Percentiles rank a stretch among this genome's conserved stretches.
These are phyloP conservation scores for Isaurus tuberculatus DNA, from an alignment of 92 coral and sea anemone genomes.

Conservation along the genomic window DNA sequence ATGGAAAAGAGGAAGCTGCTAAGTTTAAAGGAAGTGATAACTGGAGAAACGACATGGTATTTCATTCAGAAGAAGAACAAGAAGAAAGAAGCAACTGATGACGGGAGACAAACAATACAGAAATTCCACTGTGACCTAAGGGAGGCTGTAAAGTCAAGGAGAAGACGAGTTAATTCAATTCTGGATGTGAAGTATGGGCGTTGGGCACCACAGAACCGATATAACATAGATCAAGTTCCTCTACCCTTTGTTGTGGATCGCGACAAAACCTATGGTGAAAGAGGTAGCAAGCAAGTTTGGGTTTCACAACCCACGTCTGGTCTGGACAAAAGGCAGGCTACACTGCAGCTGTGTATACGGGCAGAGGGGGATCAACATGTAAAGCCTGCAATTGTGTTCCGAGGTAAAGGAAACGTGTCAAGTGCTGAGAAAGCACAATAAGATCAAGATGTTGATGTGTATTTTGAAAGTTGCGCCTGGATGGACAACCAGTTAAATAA, in stretches of 20 bases:
- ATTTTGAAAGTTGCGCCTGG: slow-evolving; percentile 39
- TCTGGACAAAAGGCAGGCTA: slow-evolving; percentile 57
- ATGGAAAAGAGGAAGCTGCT: slow-evolving; percentile 38
- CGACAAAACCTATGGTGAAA: slow-evolving; percentile 47
- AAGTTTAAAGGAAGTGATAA: slow-evolving; percentile 69
- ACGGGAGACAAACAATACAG: slow-evolving; percentile 51
- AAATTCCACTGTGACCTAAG: slow-evolving; percentile 50
- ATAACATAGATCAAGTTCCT: slow-evolving; percentile 56
- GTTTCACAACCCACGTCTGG: slow-evolving; percentile 58
- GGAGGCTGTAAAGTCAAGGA: slow-evolving; percentile 44
- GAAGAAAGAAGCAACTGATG: slow-evolving; percentile 54
- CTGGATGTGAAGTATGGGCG: slow-evolving; percentile 58
- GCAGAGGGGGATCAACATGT: slow-evolving; percentile 47
- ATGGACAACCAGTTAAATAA: slow-evolving; percentile 39
- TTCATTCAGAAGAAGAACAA: slow-evolving; percentile 53
- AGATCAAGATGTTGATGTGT: slow-evolving; percentile 44
- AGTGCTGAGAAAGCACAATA: slow-evolving; percentile 47
- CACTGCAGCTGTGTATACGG: slow-evolving; percentile 51
- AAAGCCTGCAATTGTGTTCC: slow-evolving; percentile 34
- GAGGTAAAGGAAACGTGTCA: slow-evolving; percentile 47
- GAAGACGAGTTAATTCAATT: slow-evolving; percentile 46
- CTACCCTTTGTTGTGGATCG: slow-evolving; percentile 55
- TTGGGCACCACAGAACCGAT: slow-evolving; percentile 53
- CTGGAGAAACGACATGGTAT: slow-evolving; percentile 49
- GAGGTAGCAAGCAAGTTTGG: slow-evolving; percentile 56